Evolutionary conservation across 2,888 invertebrate genomes (phyloP).

Genomic region (Trilocha varians): DNA sequence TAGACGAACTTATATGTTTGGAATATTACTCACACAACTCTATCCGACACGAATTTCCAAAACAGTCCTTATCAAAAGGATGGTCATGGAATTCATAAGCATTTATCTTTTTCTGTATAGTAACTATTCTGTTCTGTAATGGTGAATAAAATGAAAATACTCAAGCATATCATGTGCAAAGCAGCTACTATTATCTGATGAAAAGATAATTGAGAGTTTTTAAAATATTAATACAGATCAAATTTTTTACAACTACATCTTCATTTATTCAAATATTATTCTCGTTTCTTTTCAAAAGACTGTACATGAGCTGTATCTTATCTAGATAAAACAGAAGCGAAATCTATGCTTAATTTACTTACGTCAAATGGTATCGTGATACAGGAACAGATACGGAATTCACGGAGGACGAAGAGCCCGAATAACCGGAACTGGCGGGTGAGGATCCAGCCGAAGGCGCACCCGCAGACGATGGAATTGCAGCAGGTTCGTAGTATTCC

Average conservation of each 20-base stretch:
- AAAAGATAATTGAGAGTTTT: not conserved
- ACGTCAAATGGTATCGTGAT: constrained; percentile 65
- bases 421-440: constrained; percentile 74
- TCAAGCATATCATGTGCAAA: not conserved
- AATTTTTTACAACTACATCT: not conserved
- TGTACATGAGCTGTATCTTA: not conserved
- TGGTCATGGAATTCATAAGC: not conserved
- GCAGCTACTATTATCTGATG: not conserved
- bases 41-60: too few relatives aligned
- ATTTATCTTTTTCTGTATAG: not conserved
- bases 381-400: constrained; percentile 61
- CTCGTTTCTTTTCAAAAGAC: not conserved
- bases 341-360: constrained; percentile 27
- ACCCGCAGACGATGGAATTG: constrained; percentile 76
- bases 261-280: not conserved
- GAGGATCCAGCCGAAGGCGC: constrained; percentile 70
- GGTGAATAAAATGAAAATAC: not conserved
- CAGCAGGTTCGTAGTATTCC: constrained; percentile 91
- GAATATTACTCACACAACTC: too few relatives aligned
- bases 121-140: not conserved
- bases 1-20: too few relatives aligned
- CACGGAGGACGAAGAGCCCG: constrained; percentile 76
- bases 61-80: too few relatives aligned
- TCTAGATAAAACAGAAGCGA: not conserved
- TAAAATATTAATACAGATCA: not conserved